Evolutionary conservation across 2,888 invertebrate genomes (phyloP), one percentile per base, ranked within the genome.

Genomic region (Cheilosia soror): DNA sequence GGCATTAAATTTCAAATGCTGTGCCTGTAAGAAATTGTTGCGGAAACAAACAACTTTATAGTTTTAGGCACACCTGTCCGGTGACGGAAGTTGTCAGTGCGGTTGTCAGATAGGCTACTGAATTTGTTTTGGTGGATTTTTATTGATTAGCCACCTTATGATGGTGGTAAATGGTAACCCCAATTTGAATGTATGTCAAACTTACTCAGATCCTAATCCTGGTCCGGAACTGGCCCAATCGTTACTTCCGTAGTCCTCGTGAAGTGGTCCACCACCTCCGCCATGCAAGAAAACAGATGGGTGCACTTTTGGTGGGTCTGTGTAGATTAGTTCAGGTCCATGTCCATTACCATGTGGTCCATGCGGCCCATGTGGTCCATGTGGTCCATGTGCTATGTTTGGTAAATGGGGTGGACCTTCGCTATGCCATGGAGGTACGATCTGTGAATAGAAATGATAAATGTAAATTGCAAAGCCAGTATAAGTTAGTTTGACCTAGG

Each of bases 141-240:
- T 20, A 20, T 20, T 20, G 20, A 1, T 7, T 11, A 42, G 4
- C 13, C 11, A 42, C 42, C n/a, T 4, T 42, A 11, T 42, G 11
- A 37, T 37, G 6, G 11, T n/a, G 42, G 11, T 37, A 13, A 15
- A n/a, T 15, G 13, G 1, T 44, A 44, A n/a, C 6, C n/a, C 5
- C 42, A 11, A 37, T n/a, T 44, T 13, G 2, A 6, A n/a, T 13
- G 15, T 6, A 53, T 7, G 20, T 77, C 13, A 25, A 4, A 93
- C 94, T 93, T 89, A 95, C 95, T 95, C 95, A 88, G 93, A 94
- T 51, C 95, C 95, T 87, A 95, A 91, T 15, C 95, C 95, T 6
- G 94, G 95, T 2, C 95, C 95, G 3, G 94, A 94, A 6, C 93
- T 93, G 87, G 94, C 94, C 94, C 94, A 95, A 85, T 94, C 94